Evolutionary conservation across 2,888 invertebrate species (phyloP).

Genomic region (Cheilosia variabilis): DNA sequence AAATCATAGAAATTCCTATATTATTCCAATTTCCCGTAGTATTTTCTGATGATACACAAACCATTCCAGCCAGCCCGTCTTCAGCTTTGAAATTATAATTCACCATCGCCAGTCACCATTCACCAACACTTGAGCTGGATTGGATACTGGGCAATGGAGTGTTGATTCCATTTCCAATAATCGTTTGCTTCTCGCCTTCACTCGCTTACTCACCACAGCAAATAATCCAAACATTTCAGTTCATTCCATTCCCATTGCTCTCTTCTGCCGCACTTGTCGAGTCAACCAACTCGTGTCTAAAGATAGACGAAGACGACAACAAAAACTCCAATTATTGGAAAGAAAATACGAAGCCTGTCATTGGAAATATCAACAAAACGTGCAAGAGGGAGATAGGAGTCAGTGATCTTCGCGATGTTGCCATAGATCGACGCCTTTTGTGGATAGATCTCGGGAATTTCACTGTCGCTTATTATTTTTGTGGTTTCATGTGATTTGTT

Average conservation of each 20-base stretch:
- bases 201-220: slow-evolving; percentile 3
- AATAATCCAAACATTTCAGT: neutral
- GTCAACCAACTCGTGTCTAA: slow-evolving; percentile 43
- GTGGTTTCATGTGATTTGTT: slow-evolving; percentile 20
- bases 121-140: too few relatives aligned
- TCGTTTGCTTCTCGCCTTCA: neutral
- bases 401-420: slow-evolving; percentile 80
- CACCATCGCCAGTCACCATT: too few relatives aligned
- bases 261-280: slow-evolving; percentile 34
- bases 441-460: slow-evolving; percentile 27
- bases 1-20: too few relatives aligned
- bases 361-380: slow-evolving; percentile 60
- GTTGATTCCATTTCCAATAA: slow-evolving; percentile 2
- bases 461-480: neutral
- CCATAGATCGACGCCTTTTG: slow-evolving; percentile 74
- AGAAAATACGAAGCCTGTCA: neutral
- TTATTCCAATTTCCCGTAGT: neutral
- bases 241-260: neutral
- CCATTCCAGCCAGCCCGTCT: neutral
- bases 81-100: neutral
- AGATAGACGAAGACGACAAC: neutral
- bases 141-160: too few relatives aligned
- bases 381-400: slow-evolving; percentile 51
- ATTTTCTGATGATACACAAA: neutral
- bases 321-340: slow-evolving; percentile 29